phyloP scores from a whole-genome alignment of 1,140 invertebrate genomes.

The Trissolcus basalis region DNA sequence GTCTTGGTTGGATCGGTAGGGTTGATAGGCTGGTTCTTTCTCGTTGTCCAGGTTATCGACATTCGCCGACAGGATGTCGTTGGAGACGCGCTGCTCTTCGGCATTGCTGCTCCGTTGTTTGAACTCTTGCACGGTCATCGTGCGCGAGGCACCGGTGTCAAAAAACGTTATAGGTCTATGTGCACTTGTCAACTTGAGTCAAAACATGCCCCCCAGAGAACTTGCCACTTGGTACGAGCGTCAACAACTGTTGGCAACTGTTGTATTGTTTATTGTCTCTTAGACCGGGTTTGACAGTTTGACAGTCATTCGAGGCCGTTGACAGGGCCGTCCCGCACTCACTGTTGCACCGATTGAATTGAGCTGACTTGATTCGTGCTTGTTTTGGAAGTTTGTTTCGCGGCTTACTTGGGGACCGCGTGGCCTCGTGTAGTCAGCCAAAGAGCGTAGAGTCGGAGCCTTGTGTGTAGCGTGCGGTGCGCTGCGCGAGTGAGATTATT shows the following conservation, averaged over 20 bases:
- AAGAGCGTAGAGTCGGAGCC: slow-evolving; percentile 64
- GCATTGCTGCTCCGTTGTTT: slow-evolving; percentile 67
- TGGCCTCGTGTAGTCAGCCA: slow-evolving; percentile 65
- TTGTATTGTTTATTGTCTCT: too few species aligned
- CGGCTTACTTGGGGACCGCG: slow-evolving; percentile 62
- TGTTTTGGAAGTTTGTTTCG: slow-evolving; percentile 27
- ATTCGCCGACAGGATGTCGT: slow-evolving; percentile 68
- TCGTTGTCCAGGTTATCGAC: slow-evolving; percentile 66
- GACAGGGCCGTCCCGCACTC: slow-evolving; percentile 28
- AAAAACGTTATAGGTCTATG: slow-evolving; percentile 52
- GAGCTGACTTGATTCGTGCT: background rate
- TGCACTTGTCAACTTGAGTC: slow-evolving; percentile 12
- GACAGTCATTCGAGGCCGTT: slow-evolving; percentile 19
- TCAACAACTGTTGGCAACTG: too few species aligned
- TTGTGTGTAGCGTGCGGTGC: slow-evolving; percentile 75
- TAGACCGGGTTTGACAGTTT: slow-evolving; percentile 2
- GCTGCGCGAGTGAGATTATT: slow-evolving; percentile 75
- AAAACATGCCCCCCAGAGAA: too few species aligned
- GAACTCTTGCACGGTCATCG: slow-evolving; percentile 74
- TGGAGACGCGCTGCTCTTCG: slow-evolving; percentile 65
- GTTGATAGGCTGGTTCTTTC: slow-evolving; percentile 61
- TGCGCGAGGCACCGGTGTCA: slow-evolving; percentile 52
- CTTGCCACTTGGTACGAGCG: too few species aligned
- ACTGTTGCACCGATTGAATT: slow-evolving; percentile 24
- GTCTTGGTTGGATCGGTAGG: slow-evolving; percentile 59